Percentiles rank a stretch among this genome's conserved stretches.
Conservation (phyloP, 2,888 invertebrate species). For the Campaea margaritaria region DNA sequence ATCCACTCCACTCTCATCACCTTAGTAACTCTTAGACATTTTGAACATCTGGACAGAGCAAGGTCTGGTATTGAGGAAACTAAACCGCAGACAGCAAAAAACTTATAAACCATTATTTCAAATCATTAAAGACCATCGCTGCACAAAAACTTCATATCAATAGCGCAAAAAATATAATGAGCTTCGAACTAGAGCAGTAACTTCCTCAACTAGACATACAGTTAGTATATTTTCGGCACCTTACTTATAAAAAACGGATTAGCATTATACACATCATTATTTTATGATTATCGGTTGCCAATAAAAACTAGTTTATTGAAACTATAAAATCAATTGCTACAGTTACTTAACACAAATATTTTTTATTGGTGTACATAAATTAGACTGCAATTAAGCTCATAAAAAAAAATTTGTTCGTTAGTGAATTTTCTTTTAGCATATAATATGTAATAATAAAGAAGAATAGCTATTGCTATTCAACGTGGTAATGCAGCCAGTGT, state of each 20-base stretch:
- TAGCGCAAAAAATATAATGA: conserved; percentile 51
- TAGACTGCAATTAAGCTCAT: neutral
- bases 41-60: conserved; percentile 75
- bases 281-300: conserved; percentile 36
- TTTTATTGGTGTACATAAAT: conserved; percentile 16
- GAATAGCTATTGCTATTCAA: no score
- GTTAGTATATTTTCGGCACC: conserved; percentile 52
- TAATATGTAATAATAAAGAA: no score
- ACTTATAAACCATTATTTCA: conserved; percentile 68
- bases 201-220: conserved; percentile 66
- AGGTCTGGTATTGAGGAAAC: conserved; percentile 79
- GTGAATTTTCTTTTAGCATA: no score
- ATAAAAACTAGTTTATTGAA: conserved; percentile 41
- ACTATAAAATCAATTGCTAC: conserved; percentile 38
- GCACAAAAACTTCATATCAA: conserved; percentile 41
- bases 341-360: conserved; percentile 34
- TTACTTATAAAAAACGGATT: conserved; percentile 47
- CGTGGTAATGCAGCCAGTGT: no score
- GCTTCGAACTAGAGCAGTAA: conserved; percentile 62
- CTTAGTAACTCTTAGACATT: conserved; percentile 53
- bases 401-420: no score
- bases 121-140: conserved; percentile 71
- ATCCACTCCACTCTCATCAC: conserved; percentile 49
- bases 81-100: conserved; percentile 63
- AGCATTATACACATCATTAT: conserved; percentile 39